Base-by-base conservation (phyloP, 2,888 invertebrate genomes). In the Stenoptilia bipunctidactyla region DNA sequence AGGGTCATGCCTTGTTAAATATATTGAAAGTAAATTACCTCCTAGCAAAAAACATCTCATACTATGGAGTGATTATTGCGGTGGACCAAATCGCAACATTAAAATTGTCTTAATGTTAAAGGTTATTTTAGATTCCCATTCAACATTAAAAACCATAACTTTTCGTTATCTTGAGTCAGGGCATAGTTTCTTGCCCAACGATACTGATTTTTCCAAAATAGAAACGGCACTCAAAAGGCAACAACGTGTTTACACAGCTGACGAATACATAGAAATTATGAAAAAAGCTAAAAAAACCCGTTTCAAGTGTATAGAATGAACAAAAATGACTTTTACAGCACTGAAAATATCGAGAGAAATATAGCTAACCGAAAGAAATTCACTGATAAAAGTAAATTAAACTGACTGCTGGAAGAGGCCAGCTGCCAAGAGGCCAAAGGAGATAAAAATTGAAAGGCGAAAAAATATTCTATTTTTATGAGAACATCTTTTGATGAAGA, bases 1-100 rank as follows among this genome's bases (percentile, higher is more conserved):
- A 13, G 47, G 43, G 15, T 45, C 45, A 25, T 45, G 46, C 38
- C 35, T 46, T 33, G 40, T 36, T 5, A 43, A 43, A 39, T 43
- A 41, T 40, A 41, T 45, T 33, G 41, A 43, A 34, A 39, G 3
- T 13, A 34, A 35, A 12, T 36, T 27, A 13, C 14, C 15, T 25
- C 36, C 27, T 13, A 15, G 10, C 8, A 15, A 27, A 9, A 33
- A 40, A 13, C 15, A 47, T 13, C 36, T n/a, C 43, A 36, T 37
- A 2, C 35, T 45, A 5, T 47, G 41, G 45, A 36, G 35, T 27
- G 47, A 45, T 27, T 43, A 37, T 15, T 45, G 47, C 13, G 38
- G 41, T 10, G 41, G 38, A 2, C 41, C 37, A 38, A 41, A 41
- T 15, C 34, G 41, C 10, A 38, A 38, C 12, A 41, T 41, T 13